A percentile compares a stretch with the other conserved stretches of the same genome.
These are phyloP conservation scores for Ormyrus pomaceus DNA, from an alignment of 2,888 invertebrate species.

Conservation along the genomic window DNA sequence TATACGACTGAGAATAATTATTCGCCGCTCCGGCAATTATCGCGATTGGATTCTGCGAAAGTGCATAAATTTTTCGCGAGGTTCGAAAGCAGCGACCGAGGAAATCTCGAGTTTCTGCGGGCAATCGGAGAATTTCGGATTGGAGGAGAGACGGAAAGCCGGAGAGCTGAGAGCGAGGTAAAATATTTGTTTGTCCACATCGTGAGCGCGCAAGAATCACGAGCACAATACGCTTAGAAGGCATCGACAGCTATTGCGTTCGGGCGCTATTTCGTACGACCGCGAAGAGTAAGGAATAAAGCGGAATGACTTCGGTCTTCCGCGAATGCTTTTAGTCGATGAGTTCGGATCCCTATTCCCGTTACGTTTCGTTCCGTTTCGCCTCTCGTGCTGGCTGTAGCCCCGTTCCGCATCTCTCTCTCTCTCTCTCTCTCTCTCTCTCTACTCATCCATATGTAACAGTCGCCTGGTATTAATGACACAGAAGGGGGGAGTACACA, in stretches of 20 bases:
- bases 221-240: slow-evolving; percentile 18
- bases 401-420: slow-evolving; percentile 51
- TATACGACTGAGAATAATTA: neutral
- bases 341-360: slow-evolving; percentile 72
- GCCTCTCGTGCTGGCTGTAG: slow-evolving; percentile 37
- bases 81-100: too few relatives aligned
- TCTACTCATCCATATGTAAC: slow-evolving; percentile 75
- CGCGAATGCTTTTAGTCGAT: slow-evolving; percentile 75
- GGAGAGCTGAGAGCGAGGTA: neutral
- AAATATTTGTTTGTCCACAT: slow-evolving; percentile 20
- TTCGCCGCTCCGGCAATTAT: slow-evolving; percentile 2
- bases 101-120: too few relatives aligned
- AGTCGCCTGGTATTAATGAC: slow-evolving; percentile 76
- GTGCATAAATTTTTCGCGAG: too few relatives aligned
- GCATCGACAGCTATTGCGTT: slow-evolving; percentile 16
- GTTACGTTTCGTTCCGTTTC: slow-evolving; percentile 70
- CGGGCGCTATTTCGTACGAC: neutral
- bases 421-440: neutral
- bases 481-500: slow-evolving; percentile 59
- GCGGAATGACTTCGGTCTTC: slow-evolving; percentile 69
- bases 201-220: neutral
- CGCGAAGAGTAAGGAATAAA: slow-evolving; percentile 56
- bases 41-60: neutral
- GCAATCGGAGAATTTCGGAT: too few relatives aligned
- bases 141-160: too few relatives aligned